A percentile compares a stretch with the other conserved stretches of the same genome.
These are phyloP conservation scores for Chaetorhynchus papuensis DNA, from an alignment of 2,113 vertebrate genomes.

Conservation along the genomic window DNA sequence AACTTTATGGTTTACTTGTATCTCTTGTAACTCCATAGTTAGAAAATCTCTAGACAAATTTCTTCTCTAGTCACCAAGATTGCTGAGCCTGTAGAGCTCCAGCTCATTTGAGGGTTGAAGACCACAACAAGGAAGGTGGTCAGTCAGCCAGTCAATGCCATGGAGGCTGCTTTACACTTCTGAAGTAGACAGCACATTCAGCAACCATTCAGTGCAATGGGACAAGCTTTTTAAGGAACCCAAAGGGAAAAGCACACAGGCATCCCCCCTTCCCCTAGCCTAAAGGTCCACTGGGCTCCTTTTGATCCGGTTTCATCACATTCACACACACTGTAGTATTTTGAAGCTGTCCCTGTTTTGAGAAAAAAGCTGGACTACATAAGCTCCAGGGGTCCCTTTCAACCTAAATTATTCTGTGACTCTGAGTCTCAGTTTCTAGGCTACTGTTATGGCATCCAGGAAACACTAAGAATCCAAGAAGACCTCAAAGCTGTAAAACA, in stretches of 20 bases:
- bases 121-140: background rate
- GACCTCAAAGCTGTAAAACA: background rate
- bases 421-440: background rate
- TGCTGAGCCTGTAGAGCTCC: background rate
- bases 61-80: accelerated
- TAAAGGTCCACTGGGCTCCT: background rate
- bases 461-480: background rate
- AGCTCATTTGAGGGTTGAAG: background rate
- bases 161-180: background rate
- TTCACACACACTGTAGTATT: accelerated
- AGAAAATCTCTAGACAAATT: background rate
- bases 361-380: background rate
- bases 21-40: background rate
- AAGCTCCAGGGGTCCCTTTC: background rate
- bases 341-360: background rate
- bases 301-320: background rate
- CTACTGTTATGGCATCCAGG: background rate
- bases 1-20: background rate
- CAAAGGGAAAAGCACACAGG: background rate
- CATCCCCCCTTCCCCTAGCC: background rate
- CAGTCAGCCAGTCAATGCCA: background rate
- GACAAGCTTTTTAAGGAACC: background rate
- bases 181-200: background rate
- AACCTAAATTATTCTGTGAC: background rate
- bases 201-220: background rate